These are phyloP conservation scores for Pavo muticus DNA, from an alignment of 2,113 vertebrate genomes.

Conservation along the genomic window DNA sequence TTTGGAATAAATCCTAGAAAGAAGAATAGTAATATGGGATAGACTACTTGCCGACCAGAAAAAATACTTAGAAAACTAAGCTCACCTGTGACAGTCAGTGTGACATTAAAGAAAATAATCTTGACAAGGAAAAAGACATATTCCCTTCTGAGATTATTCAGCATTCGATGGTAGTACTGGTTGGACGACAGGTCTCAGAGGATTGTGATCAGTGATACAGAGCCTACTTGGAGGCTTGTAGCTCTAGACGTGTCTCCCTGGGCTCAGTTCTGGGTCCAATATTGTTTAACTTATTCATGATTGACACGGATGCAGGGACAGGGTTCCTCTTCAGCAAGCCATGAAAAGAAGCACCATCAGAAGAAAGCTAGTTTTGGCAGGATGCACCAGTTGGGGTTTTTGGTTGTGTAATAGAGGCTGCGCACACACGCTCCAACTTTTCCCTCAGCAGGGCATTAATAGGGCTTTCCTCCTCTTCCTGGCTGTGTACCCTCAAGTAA, in stretches of 20 bases:
- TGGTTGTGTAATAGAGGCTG: rapidly evolving
- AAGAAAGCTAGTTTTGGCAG: neutral
- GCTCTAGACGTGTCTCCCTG: neutral
- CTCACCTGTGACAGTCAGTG: neutral
- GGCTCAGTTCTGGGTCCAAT: neutral
- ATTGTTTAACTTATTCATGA: neutral
- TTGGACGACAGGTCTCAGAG: neutral
- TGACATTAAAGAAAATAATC: neutral
- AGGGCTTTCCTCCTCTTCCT: neutral
- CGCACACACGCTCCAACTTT: rapidly evolving
- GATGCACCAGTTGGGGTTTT: rapidly evolving
- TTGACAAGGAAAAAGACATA: neutral
- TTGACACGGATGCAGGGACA: neutral
- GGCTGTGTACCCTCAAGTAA: neutral
- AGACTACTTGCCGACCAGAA: neutral
- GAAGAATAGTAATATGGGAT: neutral
- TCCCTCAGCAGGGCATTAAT: neutral
- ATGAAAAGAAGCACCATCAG: neutral
- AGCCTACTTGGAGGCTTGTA: neutral
- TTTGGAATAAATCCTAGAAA: neutral
- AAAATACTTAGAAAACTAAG: neutral
- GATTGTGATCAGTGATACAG: neutral
- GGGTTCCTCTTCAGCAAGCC: neutral
- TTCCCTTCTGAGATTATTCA: neutral
- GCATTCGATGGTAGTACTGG: neutral